Percentiles rank a stretch among this genome's conserved stretches.
These are phyloP conservation scores for Oceanites oceanicus DNA, from an alignment of 2,113 vertebrate genomes.

Conservation along the genomic window DNA sequence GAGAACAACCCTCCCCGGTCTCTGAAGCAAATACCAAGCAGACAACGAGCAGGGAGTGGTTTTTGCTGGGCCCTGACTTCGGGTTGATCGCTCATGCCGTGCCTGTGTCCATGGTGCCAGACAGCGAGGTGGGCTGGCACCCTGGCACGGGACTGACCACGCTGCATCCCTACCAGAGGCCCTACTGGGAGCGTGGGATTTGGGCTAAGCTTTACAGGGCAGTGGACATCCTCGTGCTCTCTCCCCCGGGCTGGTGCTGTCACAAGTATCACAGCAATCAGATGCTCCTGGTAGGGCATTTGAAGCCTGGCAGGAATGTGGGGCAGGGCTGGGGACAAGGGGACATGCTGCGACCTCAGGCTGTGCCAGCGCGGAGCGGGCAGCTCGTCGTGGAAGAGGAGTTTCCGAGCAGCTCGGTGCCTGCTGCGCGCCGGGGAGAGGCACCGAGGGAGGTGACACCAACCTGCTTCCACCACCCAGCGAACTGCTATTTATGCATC, in stretches of 20 bases:
- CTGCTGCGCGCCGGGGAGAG: not conserved
- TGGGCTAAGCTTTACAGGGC: not conserved
- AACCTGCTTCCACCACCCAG: not conserved
- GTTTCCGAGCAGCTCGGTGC: not conserved
- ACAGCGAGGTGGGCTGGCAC: not conserved
- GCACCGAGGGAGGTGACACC: not conserved
- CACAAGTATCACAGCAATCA: not conserved
- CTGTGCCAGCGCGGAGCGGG: accelerated
- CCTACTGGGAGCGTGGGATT: not conserved
- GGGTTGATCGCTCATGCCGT: not conserved
- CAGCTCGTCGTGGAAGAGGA: not conserved
- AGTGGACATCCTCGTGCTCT: not conserved
- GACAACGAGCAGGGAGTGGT: not conserved
- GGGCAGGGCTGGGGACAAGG: not conserved
- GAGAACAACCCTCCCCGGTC: not conserved
- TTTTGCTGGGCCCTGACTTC: not conserved
- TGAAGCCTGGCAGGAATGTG: not conserved
- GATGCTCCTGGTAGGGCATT: not conserved
- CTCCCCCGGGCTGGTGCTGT: not conserved
- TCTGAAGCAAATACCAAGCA: not conserved
- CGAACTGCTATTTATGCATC: accelerated
- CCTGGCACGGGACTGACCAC: not conserved
- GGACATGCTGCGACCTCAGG: not conserved
- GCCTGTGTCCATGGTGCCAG: not conserved
- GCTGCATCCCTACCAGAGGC: not conserved